Evolutionary conservation across 2,797 vertebrate genomes (phyloP), one percentile per base, ranked within the genome.

Genomic region (Tympanoctomys barrerae): DNA sequence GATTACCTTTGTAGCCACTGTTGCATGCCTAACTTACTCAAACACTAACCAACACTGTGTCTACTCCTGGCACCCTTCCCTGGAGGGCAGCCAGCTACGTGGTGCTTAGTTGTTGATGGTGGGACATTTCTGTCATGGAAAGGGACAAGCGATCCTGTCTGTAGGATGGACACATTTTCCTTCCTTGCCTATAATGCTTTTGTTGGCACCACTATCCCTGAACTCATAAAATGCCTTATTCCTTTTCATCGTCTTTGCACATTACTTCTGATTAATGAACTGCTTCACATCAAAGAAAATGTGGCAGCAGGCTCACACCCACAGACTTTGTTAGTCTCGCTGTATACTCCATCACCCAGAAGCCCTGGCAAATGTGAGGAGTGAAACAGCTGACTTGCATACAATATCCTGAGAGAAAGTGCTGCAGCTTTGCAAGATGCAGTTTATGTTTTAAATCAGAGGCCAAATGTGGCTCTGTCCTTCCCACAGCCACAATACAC

Each of bases 251-350:
- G 7, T 66, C n/a, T 68, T 90, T 92, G 39, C 33, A 57, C 33
- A 61, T 62, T 90, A 39, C 26, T 95, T 68, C 42, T 87, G 26
- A 57, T 89, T 42, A 91, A 83, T n/a, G 26, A 92, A 70, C 26
- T 62, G 85, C 46, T 78, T 95, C 54, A 78, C 9, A 70, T 52
- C 7, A 95, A 77, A 71, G 68, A 49, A 73, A 80, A 79, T 11
- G 24, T n/a, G 61, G 68, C 18, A 31, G 39, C 64, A 36, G 26
- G 31, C 31, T 91, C 49, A 64, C 7, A 12, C 33, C 42, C 39
- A 46, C 0, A 11, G 59, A 90, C 73, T 19, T 85, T 42, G 88
- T 39, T 36, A 57, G 61, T 61, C 64, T 52, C 8, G 26, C 5
- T 49, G 66, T 14, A 18, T 9, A 39, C 33, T 85, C 33, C 31